These are phyloP conservation scores for Euproctis similis DNA, from an alignment of 2,888 invertebrate genomes.

Conservation along the genomic window DNA sequence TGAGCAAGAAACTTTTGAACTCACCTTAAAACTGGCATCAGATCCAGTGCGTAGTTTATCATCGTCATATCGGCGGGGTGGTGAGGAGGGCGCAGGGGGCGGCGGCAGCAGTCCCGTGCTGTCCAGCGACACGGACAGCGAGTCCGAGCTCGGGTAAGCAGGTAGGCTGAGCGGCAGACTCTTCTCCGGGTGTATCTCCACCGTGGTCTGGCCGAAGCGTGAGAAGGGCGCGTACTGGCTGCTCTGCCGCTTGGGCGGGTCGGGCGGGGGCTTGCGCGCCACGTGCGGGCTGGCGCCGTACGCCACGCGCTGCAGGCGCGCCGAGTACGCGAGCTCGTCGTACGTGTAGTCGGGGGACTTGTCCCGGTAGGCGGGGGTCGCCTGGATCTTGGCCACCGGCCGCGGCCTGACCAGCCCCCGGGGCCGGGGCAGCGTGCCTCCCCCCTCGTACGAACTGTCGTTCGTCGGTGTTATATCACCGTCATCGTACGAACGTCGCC, in stretches of 20 bases:
- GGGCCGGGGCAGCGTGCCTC: slow-evolving; percentile 91
- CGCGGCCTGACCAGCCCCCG: slow-evolving; percentile 86
- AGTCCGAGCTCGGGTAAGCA: slow-evolving; percentile 80
- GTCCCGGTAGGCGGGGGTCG: slow-evolving; percentile 68
- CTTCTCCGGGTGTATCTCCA: slow-evolving; percentile 76
- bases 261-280: slow-evolving; percentile 86
- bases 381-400: slow-evolving; percentile 85
- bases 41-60: slow-evolving; percentile 80
- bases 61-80: slow-evolving; percentile 69
- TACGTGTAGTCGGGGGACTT: slow-evolving; percentile 66
- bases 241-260: slow-evolving; percentile 85
- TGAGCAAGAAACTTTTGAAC: slow-evolving; percentile 5
- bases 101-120: slow-evolving; percentile 80
- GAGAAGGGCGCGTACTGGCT: slow-evolving; percentile 69
- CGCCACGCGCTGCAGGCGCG: slow-evolving; percentile 68
- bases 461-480: slow-evolving; percentile 92
- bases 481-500: slow-evolving; percentile 89
- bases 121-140: slow-evolving; percentile 78
- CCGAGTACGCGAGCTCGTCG: slow-evolving; percentile 68
- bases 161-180: slow-evolving; percentile 77
- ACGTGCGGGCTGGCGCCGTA: slow-evolving; percentile 83
- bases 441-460: slow-evolving; percentile 81
- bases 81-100: slow-evolving; percentile 79
- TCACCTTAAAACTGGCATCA: slow-evolving; percentile 89
- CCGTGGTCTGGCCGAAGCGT: slow-evolving; percentile 75